phyloP scores from a whole-genome alignment of 2,888 invertebrate species.

The Callinectes sapidus region DNA sequence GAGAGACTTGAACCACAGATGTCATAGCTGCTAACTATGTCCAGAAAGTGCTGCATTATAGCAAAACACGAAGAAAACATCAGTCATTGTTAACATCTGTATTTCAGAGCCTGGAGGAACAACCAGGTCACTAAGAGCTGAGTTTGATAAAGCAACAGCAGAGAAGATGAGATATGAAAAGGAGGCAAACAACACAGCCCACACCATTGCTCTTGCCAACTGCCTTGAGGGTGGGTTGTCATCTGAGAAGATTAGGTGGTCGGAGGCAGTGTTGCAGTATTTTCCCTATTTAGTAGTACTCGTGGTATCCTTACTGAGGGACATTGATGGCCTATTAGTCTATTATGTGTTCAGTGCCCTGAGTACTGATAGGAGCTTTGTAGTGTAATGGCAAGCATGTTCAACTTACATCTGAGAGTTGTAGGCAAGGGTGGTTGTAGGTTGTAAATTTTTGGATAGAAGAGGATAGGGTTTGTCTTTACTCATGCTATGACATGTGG shows the following conservation, averaged over 20 bases:
- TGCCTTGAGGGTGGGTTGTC: constrained; percentile 94
- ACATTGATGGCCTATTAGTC: no score
- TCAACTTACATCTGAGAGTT: background rate
- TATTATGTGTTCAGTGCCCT: background rate
- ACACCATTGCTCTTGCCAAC: constrained; percentile 94
- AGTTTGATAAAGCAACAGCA: constrained; percentile 92
- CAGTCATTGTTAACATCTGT: background rate
- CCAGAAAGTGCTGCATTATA: background rate
- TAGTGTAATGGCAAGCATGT: background rate
- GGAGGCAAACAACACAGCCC: constrained; percentile 95
- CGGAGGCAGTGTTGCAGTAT: constrained; percentile 84
- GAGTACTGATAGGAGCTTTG: background rate
- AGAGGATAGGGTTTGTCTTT: background rate
- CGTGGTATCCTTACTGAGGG: background rate
- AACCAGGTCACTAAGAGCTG: constrained; percentile 90
- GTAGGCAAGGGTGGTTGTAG: no score
- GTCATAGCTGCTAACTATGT: no score
- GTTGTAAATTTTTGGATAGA: background rate
- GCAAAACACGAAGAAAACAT: background rate
- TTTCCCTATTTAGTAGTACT: background rate
- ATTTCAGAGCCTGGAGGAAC: constrained; percentile 88
- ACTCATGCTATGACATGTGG: background rate
- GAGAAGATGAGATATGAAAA: constrained; percentile 92
- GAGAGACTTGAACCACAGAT: no score
- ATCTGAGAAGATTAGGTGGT: constrained; percentile 97